Base-by-base conservation (phyloP, 2,888 invertebrate genomes). In the Chirona hameri region DNA sequence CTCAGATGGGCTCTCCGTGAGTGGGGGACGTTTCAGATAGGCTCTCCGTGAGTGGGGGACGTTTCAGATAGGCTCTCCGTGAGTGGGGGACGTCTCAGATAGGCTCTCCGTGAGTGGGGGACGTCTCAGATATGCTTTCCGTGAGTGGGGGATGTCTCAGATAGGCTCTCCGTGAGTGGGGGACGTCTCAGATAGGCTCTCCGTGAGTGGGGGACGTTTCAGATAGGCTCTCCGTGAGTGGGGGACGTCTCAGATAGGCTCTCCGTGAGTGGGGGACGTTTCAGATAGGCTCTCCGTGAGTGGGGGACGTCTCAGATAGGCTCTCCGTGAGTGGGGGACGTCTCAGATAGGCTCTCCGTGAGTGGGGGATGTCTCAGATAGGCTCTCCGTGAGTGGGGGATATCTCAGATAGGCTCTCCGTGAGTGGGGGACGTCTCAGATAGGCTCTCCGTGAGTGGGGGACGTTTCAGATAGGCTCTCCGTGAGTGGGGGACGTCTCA, bases 401-500 rank as follows among this genome's bases (percentile, higher is more conserved):
- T 18, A 12, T 3, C 18, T 91, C 90, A 0, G 89, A 88, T 81
- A 60, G 60, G 60, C 60, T 3, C 60, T 60, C 24, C 60, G 93
- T 93, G 0, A 89, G 88, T 0, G 93, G 92, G 92, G 87, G 18
- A 14, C 2, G 55, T 3, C 15, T 90, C 90, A 0, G 90, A 91
- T 5, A 93, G 93, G 86, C 92, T 92, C 0, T 89, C 93, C 79
- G 92, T 92, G 5, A 90, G 91, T 0, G 92, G 93, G 86, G 89
- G 57, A 91, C 86, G 88, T 92, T n/a, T 89, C 93, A 81, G 92
- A 91, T 85, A 89, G 93, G 93, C 1, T 89, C 93, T 7, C 92
- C 92, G 9, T 89, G 89, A 21, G 93, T 90, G 52, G 57, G 46
- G 15, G 10, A 55, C 60, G 12, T 4, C 79, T 12, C 31, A 31